Base-by-base conservation (phyloP, 2,797 vertebrate species). In the Cyclopterus lumpus region DNA sequence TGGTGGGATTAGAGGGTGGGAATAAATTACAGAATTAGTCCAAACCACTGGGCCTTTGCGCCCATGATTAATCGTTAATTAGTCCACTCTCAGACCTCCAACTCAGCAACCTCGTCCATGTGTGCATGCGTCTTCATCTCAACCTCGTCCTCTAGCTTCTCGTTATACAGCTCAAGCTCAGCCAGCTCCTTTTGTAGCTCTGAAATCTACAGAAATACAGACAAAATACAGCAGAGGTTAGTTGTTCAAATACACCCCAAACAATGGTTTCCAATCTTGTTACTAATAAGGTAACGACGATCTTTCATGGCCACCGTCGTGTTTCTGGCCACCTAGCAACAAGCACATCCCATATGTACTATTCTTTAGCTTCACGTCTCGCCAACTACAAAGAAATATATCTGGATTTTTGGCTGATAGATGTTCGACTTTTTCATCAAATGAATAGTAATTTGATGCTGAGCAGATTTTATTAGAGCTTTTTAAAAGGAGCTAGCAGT, bases 71-170 rank as follows among this genome's bases (percentile, higher is more conserved):
- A n/a, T 48, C 38, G 68, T 74, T 71, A 86, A 78, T 86, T 79
- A 72, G 42, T 78, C 51, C 26, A 3, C 51, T 68, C 28, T 77
- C 84, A 67, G 87, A 95, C 95, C 93, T 95, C 83, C 72, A 95
- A 63, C 70, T 93, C 90, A 3, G 86, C 84, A 22, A 94, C 93
- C 83, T 95, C 88, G 2, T 93, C 91, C 71, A 83, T 63, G 79
- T 93, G 77, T 1, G 67, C 86, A 24, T 72, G 76, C 55, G 26
- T 85, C 83, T 80, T 94, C 71, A 76, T 80, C 79, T 94, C 91
- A 1, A 86, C 76, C 81, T 94, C 92, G 1, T 90, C 87, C 86
- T 93, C 90, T 89, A 95, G 78, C 67, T 93, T 90, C 22, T 88
- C 83, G 7, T 85, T 91, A 51, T 55, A 53, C 67, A 77, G 89